Evolutionary conservation across 2,113 vertebrate species (phyloP).

Genomic region (Spea multiplicata): DNA sequence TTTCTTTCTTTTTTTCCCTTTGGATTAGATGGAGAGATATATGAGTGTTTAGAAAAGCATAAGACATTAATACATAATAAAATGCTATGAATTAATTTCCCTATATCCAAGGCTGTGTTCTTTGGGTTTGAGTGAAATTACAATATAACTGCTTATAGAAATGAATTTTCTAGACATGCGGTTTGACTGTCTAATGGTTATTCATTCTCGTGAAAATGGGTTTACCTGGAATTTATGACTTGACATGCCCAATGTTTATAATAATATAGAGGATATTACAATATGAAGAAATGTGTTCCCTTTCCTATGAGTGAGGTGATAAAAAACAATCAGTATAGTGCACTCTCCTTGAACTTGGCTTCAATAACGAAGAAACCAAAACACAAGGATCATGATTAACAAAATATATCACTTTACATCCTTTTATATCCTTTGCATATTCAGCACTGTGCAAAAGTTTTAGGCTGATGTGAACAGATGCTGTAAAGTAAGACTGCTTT

Average conservation of each 20-base stretch:
- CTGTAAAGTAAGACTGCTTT: too few relatives aligned
- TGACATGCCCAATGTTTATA: conserved; percentile 36
- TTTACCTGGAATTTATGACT: conserved; percentile 33
- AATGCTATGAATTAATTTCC: conserved; percentile 10
- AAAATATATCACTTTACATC: background rate
- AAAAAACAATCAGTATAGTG: conserved; percentile 27
- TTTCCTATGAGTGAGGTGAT: conserved; percentile 21
- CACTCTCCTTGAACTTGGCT: conserved; percentile 44
- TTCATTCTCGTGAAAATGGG: conserved; percentile 35
- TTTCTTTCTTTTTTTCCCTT: conserved; percentile 20
- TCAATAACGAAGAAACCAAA: conserved; percentile 30
- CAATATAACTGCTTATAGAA: conserved; percentile 26
- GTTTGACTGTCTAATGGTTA: conserved; percentile 33
- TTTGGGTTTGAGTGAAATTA: conserved; percentile 23
- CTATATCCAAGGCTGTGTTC: conserved; percentile 2
- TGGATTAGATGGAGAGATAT: conserved; percentile 14
- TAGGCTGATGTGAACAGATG: too few relatives aligned
- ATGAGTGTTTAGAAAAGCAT: conserved; percentile 23
- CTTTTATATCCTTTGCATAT: background rate
- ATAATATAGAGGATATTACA: conserved; percentile 38
- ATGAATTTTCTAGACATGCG: conserved; percentile 26
- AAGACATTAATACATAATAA: conserved; percentile 32
- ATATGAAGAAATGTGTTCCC: conserved; percentile 28
- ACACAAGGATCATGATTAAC: conserved; percentile 9
- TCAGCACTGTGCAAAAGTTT: too few relatives aligned